These are phyloP conservation scores for Hecatera dysodea DNA, from an alignment of 2,888 invertebrate genomes.

Conservation along the genomic window DNA sequence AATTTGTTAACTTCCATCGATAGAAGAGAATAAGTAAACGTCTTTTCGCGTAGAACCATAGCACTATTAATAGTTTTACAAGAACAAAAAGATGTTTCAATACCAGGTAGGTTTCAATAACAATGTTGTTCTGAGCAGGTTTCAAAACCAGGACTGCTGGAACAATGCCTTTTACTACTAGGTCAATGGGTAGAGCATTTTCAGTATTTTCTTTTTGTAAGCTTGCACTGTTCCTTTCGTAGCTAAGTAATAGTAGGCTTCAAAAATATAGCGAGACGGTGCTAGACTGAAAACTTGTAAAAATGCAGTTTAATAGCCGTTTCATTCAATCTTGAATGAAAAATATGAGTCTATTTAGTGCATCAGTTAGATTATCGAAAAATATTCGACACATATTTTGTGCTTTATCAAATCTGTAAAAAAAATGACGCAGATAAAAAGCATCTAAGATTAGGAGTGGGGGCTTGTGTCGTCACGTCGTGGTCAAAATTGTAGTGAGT, in stretches of 20 bases:
- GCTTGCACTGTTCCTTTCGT: not conserved
- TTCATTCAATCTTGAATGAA: no score
- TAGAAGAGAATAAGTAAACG: no score
- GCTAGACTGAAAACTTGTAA: not conserved
- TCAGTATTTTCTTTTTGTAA: conserved; percentile 26
- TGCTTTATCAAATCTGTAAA: no score
- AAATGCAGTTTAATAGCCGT: not conserved
- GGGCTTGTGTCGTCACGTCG: no score
- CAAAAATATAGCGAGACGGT: not conserved
- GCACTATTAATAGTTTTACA: not conserved
- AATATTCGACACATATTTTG: no score
- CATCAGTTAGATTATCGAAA: no score
- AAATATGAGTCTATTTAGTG: no score
- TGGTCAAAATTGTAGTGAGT: no score
- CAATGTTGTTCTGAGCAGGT: not conserved
- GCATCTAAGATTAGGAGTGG: no score
- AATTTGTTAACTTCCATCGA: no score
- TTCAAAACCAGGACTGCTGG: not conserved
- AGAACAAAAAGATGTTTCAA: not conserved
- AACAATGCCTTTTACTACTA: conserved; percentile 35
- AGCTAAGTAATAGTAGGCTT: not conserved
- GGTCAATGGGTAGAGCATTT: conserved; percentile 41
- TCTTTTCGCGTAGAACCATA: not conserved
- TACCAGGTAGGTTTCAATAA: not conserved
- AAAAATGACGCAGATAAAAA: no score